These are phyloP conservation scores for Desmophyllum pertusum DNA, from an alignment of 92 coral and sea anemone species.

Conservation along the genomic window DNA sequence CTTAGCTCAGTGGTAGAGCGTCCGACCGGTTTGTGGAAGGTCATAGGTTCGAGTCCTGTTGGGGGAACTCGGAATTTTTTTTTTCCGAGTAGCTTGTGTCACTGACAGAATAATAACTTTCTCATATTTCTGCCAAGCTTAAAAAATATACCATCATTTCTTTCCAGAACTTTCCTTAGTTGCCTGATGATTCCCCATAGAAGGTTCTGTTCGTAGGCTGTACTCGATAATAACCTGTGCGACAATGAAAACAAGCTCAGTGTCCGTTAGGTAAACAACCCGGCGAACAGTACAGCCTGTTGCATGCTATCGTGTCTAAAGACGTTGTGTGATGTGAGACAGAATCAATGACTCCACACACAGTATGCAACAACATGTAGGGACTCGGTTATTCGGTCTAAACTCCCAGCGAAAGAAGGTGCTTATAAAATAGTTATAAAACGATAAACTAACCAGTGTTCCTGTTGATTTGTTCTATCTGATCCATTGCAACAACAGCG, in stretches of 20 bases:
- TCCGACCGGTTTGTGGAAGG: too few species aligned
- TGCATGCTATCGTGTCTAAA: neutral
- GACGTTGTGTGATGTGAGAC: neutral
- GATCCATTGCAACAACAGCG: conserved; percentile 15
- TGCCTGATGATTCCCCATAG: neutral
- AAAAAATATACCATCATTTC: too few species aligned
- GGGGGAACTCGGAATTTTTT: too few species aligned
- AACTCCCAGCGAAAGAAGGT: neutral
- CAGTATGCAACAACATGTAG: neutral
- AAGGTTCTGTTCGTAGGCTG: neutral
- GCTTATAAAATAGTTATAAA: neutral
- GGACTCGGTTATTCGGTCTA: neutral
- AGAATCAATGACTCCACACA: neutral
- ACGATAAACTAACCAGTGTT: conserved; percentile 2
- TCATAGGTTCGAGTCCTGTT: too few species aligned
- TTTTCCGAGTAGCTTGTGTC: too few species aligned
- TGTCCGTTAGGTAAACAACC: neutral
- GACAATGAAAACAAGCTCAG: neutral
- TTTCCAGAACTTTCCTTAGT: neutral
- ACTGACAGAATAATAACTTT: too few species aligned
- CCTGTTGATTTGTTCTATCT: conserved; percentile 11
- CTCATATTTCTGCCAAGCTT: too few species aligned
- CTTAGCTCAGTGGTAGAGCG: too few species aligned
- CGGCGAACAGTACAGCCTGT: neutral
- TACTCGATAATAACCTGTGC: neutral